These are phyloP conservation scores for Druon quercuslanigerum DNA, from an alignment of 1,140 invertebrate species.

Conservation along the genomic window DNA sequence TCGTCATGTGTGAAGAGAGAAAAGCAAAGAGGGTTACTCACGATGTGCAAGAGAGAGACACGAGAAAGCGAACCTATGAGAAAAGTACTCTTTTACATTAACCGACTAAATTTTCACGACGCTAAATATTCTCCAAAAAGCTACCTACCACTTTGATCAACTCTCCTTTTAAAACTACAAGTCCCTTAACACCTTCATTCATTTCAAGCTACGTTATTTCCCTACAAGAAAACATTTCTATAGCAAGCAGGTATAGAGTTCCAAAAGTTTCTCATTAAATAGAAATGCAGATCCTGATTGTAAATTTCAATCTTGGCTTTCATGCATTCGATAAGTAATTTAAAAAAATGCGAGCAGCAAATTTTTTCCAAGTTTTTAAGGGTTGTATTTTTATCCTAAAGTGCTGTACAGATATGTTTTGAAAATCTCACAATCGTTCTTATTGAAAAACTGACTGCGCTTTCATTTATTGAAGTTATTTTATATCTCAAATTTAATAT, in stretches of 20 bases:
- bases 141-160: slow-evolving; percentile 17
- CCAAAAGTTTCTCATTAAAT: slow-evolving; percentile 6
- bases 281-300: not conserved
- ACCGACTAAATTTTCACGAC: slow-evolving; percentile 29
- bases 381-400: too few species aligned
- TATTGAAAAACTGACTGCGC: too few species aligned
- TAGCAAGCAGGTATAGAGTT: not conserved
- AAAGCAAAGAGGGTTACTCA: not conserved
- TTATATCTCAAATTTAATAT: too few species aligned
- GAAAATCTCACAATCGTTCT: too few species aligned
- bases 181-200: slow-evolving; percentile 23
- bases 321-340: too few species aligned
- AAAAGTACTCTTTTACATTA: slow-evolving; percentile 12
- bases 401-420: too few species aligned
- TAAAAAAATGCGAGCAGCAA: too few species aligned
- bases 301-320: not conserved
- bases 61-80: slow-evolving; percentile 10
- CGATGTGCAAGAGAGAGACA: slow-evolving; percentile 19
- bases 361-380: too few species aligned
- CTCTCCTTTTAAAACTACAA: slow-evolving; percentile 25
- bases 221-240: slow-evolving; percentile 5
- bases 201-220: not conserved
- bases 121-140: slow-evolving; percentile 22
- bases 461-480: too few species aligned
- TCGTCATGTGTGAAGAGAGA: slow-evolving; percentile 10